Conservation (phyloP, 2,888 invertebrate genomes). For the Mayetiola destructor region DNA sequence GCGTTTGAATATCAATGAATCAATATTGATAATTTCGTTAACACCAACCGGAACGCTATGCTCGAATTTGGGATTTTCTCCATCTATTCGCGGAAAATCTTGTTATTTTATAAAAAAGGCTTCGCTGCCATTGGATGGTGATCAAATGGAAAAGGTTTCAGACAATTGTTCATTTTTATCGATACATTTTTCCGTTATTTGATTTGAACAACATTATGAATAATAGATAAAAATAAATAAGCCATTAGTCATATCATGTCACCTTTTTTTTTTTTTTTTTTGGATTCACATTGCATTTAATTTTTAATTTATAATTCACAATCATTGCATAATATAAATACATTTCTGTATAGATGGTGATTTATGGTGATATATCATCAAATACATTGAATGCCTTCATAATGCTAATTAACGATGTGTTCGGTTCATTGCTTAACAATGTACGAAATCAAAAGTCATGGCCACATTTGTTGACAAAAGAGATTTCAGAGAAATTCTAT, state of each 20-base stretch:
- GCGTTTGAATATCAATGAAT: constrained; percentile 28
- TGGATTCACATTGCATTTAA: not conserved
- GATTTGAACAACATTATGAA: too few relatives aligned
- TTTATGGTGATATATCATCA: constrained; percentile 57
- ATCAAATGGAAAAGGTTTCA: too few relatives aligned
- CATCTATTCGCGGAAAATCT: constrained; percentile 31
- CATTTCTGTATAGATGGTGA: constrained; percentile 35
- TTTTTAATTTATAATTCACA: not conserved
- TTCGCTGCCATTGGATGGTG: constrained; percentile 31
- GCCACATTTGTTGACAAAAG: constrained; percentile 57
- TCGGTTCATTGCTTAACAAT: constrained; percentile 57
- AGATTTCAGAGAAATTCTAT: constrained; percentile 54
- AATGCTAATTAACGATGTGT: constrained; percentile 54
- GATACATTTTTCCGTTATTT: too few relatives aligned
- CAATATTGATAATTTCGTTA: constrained; percentile 34
- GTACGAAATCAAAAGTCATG: constrained; percentile 54
- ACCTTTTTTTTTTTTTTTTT: too few relatives aligned
- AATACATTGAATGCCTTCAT: constrained; percentile 55
- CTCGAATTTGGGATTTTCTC: constrained; percentile 35
- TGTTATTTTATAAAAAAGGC: constrained; percentile 41
- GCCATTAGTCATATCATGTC: too few relatives aligned
- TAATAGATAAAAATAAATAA: too few relatives aligned
- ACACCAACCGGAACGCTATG: constrained; percentile 36
- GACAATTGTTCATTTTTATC: too few relatives aligned
- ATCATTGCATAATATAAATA: too few relatives aligned